Evolutionary conservation across 2,113 vertebrate genomes (phyloP), one percentile per base, ranked within the genome.

Genomic region (Coptodon bakossiorum): DNA sequence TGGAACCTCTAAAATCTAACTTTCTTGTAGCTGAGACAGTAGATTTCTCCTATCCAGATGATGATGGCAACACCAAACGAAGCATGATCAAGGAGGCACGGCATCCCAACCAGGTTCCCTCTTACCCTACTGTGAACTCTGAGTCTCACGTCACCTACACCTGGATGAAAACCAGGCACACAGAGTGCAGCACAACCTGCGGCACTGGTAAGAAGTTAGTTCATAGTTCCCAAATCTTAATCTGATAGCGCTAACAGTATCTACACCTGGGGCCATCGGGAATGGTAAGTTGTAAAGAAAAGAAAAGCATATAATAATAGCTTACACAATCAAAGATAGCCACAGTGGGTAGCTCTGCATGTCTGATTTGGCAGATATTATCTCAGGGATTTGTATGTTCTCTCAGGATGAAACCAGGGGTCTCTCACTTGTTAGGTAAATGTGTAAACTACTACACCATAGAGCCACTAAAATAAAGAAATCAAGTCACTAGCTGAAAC

Each of bases 181-280:
- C 89, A 4, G 85, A 86, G 40, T 96, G 96, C 94, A 96, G 94
- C 73, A 31, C 88, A 6, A 93, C 95, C 71, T 96, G 96, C 68
- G 96, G 96, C 31, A 89, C 84, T 36, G 96, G 96, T 96, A 83
- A 90, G 87, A 2, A 59, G 6, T 80, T 2, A 59, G 19, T 81
- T 6, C 11, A 45, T 59, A 3, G 7, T 68, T 59, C 12, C 3
- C 31, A 56, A 78, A 56, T 34, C 14, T 50, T 36, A 61, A 16
- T 53, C 11, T 54, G 43, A 34, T 19, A 61, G 6, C 24, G 27
- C 6, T 7, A 43, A 10, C 19, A 27, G n/a, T 22, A 38, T 43
- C 24, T 48, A 57, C 3, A 2, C 36, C 56, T 22, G 3, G 31
- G 34, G 16, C 40, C 12, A 38, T 34, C 3, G 0, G 5, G 38